These are phyloP conservation scores for Urocyon cinereoargenteus DNA, from an alignment of 2,797 vertebrate species.

Conservation along the genomic window DNA sequence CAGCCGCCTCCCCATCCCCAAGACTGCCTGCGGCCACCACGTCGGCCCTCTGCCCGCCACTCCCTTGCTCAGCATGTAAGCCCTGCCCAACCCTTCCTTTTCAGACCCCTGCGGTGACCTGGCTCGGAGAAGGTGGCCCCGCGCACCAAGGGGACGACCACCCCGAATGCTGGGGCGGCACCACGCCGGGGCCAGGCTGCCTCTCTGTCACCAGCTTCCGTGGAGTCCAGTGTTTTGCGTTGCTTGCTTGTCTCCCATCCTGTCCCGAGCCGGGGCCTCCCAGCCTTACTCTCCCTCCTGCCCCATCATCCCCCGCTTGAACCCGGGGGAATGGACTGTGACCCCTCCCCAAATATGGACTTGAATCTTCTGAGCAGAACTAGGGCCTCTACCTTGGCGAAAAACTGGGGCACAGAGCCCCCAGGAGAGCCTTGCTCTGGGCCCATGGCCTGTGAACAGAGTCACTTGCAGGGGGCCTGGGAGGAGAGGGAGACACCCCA, in stretches of 20 bases:
- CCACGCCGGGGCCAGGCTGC: neutral
- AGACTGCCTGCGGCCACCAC: constrained; percentile 39
- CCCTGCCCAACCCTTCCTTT: constrained; percentile 4
- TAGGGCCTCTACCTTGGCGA: neutral
- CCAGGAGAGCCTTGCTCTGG: neutral
- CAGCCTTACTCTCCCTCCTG: neutral
- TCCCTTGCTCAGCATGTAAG: constrained; percentile 80
- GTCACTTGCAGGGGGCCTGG: neutral
- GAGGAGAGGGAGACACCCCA: neutral
- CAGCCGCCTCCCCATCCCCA: constrained; percentile 38
- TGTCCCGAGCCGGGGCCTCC: constrained; percentile 58
- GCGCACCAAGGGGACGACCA: neutral
- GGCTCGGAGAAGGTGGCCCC: constrained; percentile 51
- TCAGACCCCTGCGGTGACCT: constrained; percentile 14
- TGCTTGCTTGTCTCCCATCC: constrained; percentile 72
- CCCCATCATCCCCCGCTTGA: neutral
- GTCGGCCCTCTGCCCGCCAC: constrained; percentile 45
- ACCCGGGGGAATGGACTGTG: constrained; percentile 32
- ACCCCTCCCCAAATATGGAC: constrained; percentile 5
- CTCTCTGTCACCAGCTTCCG: constrained; percentile 64
- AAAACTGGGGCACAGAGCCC: neutral
- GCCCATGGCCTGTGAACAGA: neutral
- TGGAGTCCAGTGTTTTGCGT: constrained; percentile 74
- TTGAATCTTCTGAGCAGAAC: constrained; percentile 58
- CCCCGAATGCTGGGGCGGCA: neutral